A percentile compares a stretch with the other conserved stretches of the same genome.
Evolutionary conservation across 1,140 invertebrate genomes (phyloP).

Genomic region (Pollicipes pollicipes): DNA sequence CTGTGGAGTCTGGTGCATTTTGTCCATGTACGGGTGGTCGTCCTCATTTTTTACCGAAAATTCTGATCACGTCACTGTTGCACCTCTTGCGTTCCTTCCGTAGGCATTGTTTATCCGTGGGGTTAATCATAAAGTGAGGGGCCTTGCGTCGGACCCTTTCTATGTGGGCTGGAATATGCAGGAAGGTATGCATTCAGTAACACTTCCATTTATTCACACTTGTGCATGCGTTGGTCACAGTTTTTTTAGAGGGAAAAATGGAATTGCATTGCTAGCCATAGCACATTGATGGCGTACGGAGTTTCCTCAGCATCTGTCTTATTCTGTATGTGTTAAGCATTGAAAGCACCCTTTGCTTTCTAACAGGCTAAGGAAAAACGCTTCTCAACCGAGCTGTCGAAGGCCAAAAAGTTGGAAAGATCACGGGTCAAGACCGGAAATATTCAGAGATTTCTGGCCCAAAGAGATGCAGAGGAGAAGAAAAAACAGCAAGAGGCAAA

Average conservation of each 20-base stretch:
- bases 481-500: neutral
- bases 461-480: neutral
- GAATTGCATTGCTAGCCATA: neutral
- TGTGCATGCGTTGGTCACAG: neutral
- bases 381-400: neutral
- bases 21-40: too few species aligned
- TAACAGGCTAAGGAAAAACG: neutral
- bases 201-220: too few species aligned
- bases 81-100: too few species aligned
- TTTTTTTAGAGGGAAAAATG: neutral
- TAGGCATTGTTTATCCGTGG: too few species aligned
- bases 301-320: neutral
- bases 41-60: neutral
- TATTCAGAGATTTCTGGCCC: neutral
- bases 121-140: too few species aligned
- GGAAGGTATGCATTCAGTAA: too few species aligned
- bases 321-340: neutral
- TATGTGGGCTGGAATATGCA: too few species aligned
- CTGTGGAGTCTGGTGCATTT: too few species aligned
- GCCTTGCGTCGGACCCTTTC: too few species aligned
- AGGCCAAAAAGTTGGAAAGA: neutral
- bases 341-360: too few species aligned
- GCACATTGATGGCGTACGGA: too few species aligned
- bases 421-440: neutral
- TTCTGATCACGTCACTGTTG: neutral